Evolutionary conservation across 2,797 vertebrate species (phyloP), one percentile per base, ranked within the genome.

Genomic region (Liparis tanakae): DNA sequence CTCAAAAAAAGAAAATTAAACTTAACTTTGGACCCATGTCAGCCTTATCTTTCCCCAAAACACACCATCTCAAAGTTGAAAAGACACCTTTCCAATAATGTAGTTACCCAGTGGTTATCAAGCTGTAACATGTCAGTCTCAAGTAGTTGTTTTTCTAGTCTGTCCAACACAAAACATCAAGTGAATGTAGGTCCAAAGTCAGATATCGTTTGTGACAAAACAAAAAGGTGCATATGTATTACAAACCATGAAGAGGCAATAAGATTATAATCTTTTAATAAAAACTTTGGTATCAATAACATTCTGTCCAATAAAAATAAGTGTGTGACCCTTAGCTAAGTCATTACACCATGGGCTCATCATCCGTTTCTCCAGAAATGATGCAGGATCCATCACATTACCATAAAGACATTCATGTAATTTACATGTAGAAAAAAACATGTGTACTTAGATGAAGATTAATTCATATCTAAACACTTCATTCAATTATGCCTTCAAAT

Each of bases 261-360:
- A 70, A 53, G 78, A 80, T 89, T 88, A 87, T 88, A 89, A 83
- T 88, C 76, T 88, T 94, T 94, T 95, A 94, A 93, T 94, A 94
- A 91, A 92, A 94, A 93, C 88, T 92, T 94, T 94, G 90, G 92
- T 90, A 92, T 94, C 83, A 91, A 88, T 88, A 89, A 90, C 86
- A 89, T 91, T 91, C 81, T 84, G 85, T 91, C 88, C 82, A 80
- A 86, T 87, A 87, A 88, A 90, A 89, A 82, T 81, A 77, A 79
- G 14, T 10, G 55, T 81, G 70, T 74, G 53, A 83, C 70, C 41
- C 54, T 59, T 37, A 46, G 1, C 43, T 73, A 80, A 64, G 62
- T 76, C n/a, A 65, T 81, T 79, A 86, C 68, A 83, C 33, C 53
- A 69, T 64, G 81, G 80, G 72, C 48, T 76, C 62, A 57, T 39